These are phyloP conservation scores for Platycnemis pennipes DNA, from an alignment of 2,888 invertebrate species.

Conservation along the genomic window DNA sequence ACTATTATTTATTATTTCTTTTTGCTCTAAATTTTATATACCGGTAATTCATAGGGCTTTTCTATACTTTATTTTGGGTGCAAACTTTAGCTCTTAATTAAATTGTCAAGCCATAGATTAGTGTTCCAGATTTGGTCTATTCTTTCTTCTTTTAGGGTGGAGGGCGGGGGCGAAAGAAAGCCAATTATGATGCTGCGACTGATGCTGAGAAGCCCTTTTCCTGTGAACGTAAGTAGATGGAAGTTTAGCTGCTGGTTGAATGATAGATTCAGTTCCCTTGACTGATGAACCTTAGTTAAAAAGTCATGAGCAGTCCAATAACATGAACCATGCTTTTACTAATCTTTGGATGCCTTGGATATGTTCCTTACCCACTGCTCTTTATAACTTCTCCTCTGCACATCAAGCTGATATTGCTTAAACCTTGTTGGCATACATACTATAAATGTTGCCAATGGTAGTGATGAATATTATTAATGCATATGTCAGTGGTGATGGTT, in stretches of 20 bases:
- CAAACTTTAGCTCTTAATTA: too few relatives aligned
- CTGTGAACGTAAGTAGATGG: slow-evolving; percentile 91
- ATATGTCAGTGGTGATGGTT: slow-evolving; percentile 61
- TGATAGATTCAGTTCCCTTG: slow-evolving; percentile 28
- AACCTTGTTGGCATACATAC: slow-evolving; percentile 60
- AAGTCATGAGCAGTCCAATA: slow-evolving; percentile 25
- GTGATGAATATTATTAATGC: slow-evolving; percentile 52
- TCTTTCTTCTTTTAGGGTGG: slow-evolving; percentile 78
- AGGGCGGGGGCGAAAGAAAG: slow-evolving; percentile 80
- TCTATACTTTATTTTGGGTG: too few relatives aligned
- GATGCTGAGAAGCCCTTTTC: slow-evolving; percentile 94
- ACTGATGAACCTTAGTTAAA: slow-evolving; percentile 41
- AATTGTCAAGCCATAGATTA: too few relatives aligned
- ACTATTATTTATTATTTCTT: too few relatives aligned
- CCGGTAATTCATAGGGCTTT: too few relatives aligned
- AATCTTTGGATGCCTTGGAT: slow-evolving; percentile 54
- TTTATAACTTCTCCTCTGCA: slow-evolving; percentile 47
- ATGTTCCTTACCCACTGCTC: slow-evolving; percentile 44
- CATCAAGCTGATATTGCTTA: slow-evolving; percentile 57
- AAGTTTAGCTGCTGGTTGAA: slow-evolving; percentile 74
- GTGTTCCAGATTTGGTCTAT: neutral
- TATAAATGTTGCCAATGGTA: slow-evolving; percentile 59
- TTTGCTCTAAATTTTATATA: too few relatives aligned
- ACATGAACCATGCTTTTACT: slow-evolving; percentile 56
- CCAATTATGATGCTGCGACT: slow-evolving; percentile 84